Evolutionary conservation across 1,140 invertebrate genomes (phyloP).

Genomic region (Drosophila ambigua): DNA sequence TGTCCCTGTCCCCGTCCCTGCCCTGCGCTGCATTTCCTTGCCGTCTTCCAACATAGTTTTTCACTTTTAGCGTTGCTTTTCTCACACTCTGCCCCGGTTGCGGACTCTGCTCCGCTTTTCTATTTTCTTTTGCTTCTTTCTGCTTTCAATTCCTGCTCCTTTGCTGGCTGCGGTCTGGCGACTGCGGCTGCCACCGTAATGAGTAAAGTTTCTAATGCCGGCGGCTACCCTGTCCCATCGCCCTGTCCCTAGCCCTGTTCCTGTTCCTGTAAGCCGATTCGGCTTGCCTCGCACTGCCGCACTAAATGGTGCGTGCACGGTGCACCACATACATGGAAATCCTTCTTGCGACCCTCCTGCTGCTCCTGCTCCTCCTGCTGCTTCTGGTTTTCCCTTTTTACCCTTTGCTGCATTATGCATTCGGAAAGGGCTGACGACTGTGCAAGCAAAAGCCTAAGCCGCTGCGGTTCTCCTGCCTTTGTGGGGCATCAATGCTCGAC

Average conservation of each 20-base stretch:
- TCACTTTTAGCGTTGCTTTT: constrained; percentile 69
- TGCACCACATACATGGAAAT: constrained; percentile 35
- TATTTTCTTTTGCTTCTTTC: constrained; percentile 30
- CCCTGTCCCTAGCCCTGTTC: too few relatives aligned
- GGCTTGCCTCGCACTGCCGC: constrained; percentile 14
- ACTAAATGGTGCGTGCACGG: constrained; percentile 61
- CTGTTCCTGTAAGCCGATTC: constrained; percentile 54
- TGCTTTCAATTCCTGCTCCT: constrained; percentile 35
- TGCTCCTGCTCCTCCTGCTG: constrained; percentile 2
- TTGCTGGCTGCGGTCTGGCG: constrained; percentile 69
- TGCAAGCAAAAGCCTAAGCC: constrained; percentile 66
- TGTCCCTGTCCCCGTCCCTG: neutral
- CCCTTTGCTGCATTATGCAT: constrained; percentile 66
- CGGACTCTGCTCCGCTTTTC: constrained; percentile 12
- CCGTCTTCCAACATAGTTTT: constrained; percentile 74
- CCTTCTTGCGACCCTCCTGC: neutral
- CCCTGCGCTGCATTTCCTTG: constrained; percentile 17
- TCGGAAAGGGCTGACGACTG: constrained; percentile 62
- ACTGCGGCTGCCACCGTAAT: constrained; percentile 74
- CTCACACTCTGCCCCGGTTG: constrained; percentile 13
- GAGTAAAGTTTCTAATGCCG: constrained; percentile 82
- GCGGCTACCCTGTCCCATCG: constrained; percentile 26
- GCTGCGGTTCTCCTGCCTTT: constrained; percentile 47
- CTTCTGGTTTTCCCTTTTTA: constrained; percentile 11
- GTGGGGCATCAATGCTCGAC: constrained; percentile 57